Percentiles rank a stretch among this genome's conserved stretches.
Conservation (phyloP, 2,797 vertebrate genomes). For the Sebastes trivittatus region DNA sequence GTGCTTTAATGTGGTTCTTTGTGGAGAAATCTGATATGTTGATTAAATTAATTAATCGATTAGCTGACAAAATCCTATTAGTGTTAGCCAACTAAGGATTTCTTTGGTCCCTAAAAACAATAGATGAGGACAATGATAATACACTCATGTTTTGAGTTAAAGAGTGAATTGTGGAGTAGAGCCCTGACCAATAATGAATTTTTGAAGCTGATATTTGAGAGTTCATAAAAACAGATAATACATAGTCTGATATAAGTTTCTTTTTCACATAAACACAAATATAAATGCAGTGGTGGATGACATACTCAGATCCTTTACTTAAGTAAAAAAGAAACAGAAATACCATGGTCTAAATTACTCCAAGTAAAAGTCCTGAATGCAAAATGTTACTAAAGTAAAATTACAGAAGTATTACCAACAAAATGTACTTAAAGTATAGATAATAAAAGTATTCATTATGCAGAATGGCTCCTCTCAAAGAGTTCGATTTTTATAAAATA, state of each 20-base stretch:
- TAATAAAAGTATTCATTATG: neutral
- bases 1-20: no score
- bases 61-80: no score
- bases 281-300: neutral
- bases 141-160: neutral
- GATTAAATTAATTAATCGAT: no score
- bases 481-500: neutral
- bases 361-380: neutral
- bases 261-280: neutral
- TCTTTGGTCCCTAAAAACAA: no score
- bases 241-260: neutral
- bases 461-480: neutral
- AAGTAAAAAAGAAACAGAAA: neutral
- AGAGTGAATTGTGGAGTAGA: neutral
- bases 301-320: neutral
- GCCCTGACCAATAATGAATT: neutral
- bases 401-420: neutral
- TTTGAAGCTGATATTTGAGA: neutral
- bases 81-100: no score
- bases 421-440: neutral
- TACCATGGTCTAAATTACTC: neutral
- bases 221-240: neutral
- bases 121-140: neutral
- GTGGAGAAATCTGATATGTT: no score
- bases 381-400: neutral